These are phyloP conservation scores for Dione vanillae DNA, from an alignment of 2,888 invertebrate species.

Conservation along the genomic window DNA sequence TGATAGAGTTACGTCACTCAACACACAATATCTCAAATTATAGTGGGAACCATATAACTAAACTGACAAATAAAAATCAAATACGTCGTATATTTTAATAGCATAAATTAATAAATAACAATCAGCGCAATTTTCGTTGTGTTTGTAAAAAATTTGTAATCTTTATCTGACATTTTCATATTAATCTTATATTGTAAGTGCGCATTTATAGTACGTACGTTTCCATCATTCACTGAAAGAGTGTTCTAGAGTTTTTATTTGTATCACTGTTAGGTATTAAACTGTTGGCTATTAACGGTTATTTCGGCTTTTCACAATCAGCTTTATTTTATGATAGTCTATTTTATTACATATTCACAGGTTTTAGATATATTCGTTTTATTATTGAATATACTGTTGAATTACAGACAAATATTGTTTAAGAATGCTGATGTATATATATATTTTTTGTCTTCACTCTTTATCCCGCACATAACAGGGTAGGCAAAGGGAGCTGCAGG, in stretches of 20 bases:
- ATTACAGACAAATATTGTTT: too few relatives aligned
- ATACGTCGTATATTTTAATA: background rate
- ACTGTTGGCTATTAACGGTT: background rate
- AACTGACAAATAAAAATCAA: background rate
- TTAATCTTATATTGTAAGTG: slow-evolving; percentile 21
- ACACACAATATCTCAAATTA: too few relatives aligned
- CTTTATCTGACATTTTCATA: slow-evolving; percentile 9
- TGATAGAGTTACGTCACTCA: too few relatives aligned
- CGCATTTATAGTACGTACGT: slow-evolving; percentile 10
- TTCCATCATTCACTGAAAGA: slow-evolving; percentile 11
- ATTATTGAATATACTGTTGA: background rate
- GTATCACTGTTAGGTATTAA: background rate
- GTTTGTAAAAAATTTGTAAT: slow-evolving; percentile 16
- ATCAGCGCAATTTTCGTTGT: background rate
- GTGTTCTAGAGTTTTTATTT: slow-evolving; percentile 5
- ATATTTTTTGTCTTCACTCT: too few relatives aligned
- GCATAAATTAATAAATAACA: background rate
- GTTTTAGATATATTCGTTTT: background rate
- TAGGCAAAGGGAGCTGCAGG: too few relatives aligned
- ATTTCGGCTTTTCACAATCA: background rate
- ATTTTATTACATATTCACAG: background rate
- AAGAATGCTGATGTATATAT: too few relatives aligned
- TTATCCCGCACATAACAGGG: too few relatives aligned
- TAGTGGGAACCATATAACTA: too few relatives aligned
- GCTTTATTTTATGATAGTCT: slow-evolving; percentile 1